Percentiles rank a stretch among this genome's conserved stretches.
phyloP scores from a whole-genome alignment of 1,140 invertebrate genomes.

The Drosophila equinoxialis region DNA sequence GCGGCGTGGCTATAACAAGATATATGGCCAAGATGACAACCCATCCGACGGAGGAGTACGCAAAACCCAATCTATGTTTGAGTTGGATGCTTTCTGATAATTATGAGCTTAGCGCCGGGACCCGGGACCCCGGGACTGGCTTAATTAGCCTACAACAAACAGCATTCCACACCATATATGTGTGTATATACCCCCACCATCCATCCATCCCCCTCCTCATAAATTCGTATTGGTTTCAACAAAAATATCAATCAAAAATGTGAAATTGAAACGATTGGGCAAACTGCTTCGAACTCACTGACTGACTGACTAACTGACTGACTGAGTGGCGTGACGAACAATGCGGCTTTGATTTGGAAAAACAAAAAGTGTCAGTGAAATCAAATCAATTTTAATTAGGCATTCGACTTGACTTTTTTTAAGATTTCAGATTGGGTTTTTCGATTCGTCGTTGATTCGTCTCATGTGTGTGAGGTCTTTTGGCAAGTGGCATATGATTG shows the following conservation, averaged over 20 bases:
- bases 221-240: conserved; percentile 70
- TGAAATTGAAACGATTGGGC: conserved; percentile 79
- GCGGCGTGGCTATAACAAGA: conserved; percentile 74
- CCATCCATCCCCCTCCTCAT: background rate
- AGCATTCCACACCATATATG: conserved; percentile 25
- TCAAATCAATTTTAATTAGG: conserved; percentile 82
- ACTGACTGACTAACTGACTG: conserved; percentile 37
- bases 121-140: conserved; percentile 34
- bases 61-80: conserved; percentile 20
- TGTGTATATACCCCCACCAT: background rate
- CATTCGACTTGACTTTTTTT: conserved; percentile 49
- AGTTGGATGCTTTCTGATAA: conserved; percentile 60
- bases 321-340: conserved; percentile 71
- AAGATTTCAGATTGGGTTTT: conserved; percentile 7
- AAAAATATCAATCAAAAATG: conserved; percentile 79
- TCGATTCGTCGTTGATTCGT: conserved; percentile 24
- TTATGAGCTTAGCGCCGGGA: conserved; percentile 81
- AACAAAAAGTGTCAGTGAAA: conserved; percentile 76
- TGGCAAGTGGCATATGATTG: conserved; percentile 78
- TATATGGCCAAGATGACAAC: conserved; percentile 78
- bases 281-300: conserved; percentile 30
- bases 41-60: conserved; percentile 37
- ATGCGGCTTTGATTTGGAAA: conserved; percentile 73
- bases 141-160: conserved; percentile 68
- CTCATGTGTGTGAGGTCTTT: conserved; percentile 52